Conservation (phyloP, 1,140 invertebrate genomes). For the Zaprionus lachaisei region DNA sequence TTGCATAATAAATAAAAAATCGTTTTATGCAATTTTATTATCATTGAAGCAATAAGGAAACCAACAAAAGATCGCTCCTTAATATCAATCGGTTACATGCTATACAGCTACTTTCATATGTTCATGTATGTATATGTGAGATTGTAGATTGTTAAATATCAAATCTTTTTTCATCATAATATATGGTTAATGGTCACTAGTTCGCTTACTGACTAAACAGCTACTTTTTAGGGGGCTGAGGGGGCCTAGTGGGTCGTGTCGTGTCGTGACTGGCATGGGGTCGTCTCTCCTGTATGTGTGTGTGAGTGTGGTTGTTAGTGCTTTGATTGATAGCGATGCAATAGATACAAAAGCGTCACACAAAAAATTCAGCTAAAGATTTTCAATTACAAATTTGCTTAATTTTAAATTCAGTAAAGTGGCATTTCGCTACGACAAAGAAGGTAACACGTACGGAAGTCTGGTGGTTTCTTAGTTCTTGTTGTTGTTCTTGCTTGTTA, state of each 20-base stretch:
- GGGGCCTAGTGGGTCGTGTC: slow-evolving; percentile 5
- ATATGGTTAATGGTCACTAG: slow-evolving; percentile 49
- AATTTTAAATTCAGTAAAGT: slow-evolving; percentile 68
- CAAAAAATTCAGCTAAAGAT: slow-evolving; percentile 76
- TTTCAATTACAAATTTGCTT: slow-evolving; percentile 70
- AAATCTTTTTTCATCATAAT: slow-evolving; percentile 25
- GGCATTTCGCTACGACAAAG: slow-evolving; percentile 45
- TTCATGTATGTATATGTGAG: slow-evolving; percentile 46
- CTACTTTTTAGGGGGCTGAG: slow-evolving; percentile 18
- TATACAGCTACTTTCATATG: slow-evolving; percentile 64
- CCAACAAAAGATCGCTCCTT: slow-evolving; percentile 79
- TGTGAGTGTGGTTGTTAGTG: slow-evolving; percentile 11
- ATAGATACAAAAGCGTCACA: slow-evolving; percentile 57
- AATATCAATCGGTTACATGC: slow-evolving; percentile 80
- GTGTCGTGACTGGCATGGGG: slow-evolving; percentile 65
- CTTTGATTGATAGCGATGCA: slow-evolving; percentile 40
- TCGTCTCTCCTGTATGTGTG: slow-evolving; percentile 30
- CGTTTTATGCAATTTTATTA: slow-evolving; percentile 69
- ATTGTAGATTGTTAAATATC: slow-evolving; percentile 64
- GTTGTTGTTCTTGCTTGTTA: slow-evolving; percentile 40
- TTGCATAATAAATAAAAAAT: slow-evolving; percentile 23
- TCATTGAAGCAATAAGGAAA: slow-evolving; percentile 77
- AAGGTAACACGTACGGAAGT: slow-evolving; percentile 82
- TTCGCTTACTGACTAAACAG: slow-evolving; percentile 52
- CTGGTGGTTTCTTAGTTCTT: slow-evolving; percentile 77